These are phyloP conservation scores for Callionymus lyra DNA, from an alignment of 2,113 vertebrate genomes.

Conservation along the genomic window DNA sequence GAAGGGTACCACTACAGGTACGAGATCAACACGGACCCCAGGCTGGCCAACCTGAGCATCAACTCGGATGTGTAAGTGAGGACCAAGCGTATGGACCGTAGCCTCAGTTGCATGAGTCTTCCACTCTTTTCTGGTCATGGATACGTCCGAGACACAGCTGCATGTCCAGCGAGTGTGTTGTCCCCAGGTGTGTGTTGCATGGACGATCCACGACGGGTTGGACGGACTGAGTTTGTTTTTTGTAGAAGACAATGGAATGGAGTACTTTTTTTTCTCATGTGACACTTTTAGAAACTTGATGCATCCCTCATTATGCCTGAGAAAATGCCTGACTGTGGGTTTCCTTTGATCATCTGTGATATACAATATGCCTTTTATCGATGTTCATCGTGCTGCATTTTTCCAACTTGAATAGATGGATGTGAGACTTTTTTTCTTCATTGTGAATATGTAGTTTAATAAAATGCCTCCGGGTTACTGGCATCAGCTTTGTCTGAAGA, in stretches of 20 bases:
- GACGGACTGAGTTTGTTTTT: slow-evolving; percentile 25
- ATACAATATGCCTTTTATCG: slow-evolving; percentile 23
- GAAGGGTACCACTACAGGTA: slow-evolving; percentile 98
- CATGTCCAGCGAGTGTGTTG: slow-evolving; percentile 31
- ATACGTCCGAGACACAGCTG: slow-evolving; percentile 26
- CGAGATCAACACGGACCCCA: slow-evolving; percentile 89
- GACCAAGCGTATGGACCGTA: slow-evolving; percentile 18
- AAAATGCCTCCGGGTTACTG: slow-evolving; percentile 55
- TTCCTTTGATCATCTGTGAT: slow-evolving; percentile 45
- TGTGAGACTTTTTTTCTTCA: slow-evolving; percentile 27
- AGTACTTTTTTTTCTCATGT: slow-evolving; percentile 22
- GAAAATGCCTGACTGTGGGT: slow-evolving; percentile 32
- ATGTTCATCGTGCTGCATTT: slow-evolving; percentile 37
- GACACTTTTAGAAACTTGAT: slow-evolving; percentile 8
- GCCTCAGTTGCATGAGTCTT: slow-evolving; percentile 75
- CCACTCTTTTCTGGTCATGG: slow-evolving; percentile 20
- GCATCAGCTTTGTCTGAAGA: slow-evolving; percentile 29
- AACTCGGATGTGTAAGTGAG: slow-evolving; percentile 84
- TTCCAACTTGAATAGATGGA: slow-evolving; percentile 32
- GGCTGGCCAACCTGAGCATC: slow-evolving; percentile 87
- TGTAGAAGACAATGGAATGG: slow-evolving; percentile 16
- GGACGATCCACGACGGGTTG: slow-evolving; percentile 45
- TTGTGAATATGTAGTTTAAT: slow-evolving; percentile 54
- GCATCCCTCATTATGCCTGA: slow-evolving; percentile 32
- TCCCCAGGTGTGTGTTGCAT: slow-evolving; percentile 51